phyloP scores from a whole-genome alignment of 2,797 vertebrate species.

The Cyprinodon diabolis region DNA sequence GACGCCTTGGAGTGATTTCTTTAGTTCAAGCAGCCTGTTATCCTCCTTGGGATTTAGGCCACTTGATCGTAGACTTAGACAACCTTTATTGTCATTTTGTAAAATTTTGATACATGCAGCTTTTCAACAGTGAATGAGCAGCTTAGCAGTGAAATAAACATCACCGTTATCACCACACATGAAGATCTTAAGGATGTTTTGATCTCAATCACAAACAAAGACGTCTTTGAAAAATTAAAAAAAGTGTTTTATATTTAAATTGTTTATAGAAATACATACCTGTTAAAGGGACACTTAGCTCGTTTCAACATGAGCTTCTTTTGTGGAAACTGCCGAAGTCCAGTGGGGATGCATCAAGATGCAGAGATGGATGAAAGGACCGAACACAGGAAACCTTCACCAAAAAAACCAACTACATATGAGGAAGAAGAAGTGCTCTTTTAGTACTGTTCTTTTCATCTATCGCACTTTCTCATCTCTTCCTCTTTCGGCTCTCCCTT shows the following conservation, averaged over 20 bases:
- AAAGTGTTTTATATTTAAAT: no score
- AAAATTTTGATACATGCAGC: no score
- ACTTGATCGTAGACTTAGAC: no score
- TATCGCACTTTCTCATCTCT: constrained; percentile 43
- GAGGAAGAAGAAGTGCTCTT: constrained; percentile 44
- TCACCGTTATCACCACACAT: neutral
- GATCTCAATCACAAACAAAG: neutral
- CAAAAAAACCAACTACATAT: constrained; percentile 23
- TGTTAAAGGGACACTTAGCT: neutral
- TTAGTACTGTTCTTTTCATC: constrained; percentile 48
- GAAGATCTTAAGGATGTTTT: neutral
- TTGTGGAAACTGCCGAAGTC: neutral
- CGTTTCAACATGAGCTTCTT: neutral
- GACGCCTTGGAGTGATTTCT: no score
- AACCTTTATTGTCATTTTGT: no score
- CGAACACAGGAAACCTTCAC: neutral
- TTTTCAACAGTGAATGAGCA: no score
- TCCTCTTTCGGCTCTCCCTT: constrained; percentile 5
- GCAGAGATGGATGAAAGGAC: constrained; percentile 1
- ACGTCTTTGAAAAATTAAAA: neutral
- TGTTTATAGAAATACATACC: neutral
- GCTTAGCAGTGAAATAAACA: no score
- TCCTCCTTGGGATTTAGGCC: no score
- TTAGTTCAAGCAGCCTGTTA: no score
- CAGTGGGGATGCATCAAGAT: neutral